These are phyloP conservation scores for Branchellion lobata DNA, from an alignment of 2,888 invertebrate genomes.

Conservation along the genomic window DNA sequence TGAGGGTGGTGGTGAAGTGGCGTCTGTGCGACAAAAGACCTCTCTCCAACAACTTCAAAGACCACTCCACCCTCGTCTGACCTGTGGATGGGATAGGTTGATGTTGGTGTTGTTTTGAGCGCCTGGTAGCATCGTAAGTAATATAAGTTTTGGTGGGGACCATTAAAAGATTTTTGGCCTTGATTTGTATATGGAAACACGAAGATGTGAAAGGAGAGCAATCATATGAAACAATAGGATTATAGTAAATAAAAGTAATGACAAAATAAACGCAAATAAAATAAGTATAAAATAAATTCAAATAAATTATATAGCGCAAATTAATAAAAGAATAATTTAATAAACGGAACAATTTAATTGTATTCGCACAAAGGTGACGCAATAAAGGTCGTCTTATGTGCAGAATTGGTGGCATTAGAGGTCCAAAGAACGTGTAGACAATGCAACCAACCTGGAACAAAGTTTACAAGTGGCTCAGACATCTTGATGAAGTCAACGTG, in stretches of 20 bases:
- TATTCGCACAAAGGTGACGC: neutral
- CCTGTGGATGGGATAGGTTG: neutral
- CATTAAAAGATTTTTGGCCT: too few relatives aligned
- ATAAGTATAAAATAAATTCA: too few relatives aligned
- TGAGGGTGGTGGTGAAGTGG: slow-evolving; percentile 13
- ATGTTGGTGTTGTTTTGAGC: neutral
- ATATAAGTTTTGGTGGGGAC: neutral
- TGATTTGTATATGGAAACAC: too few relatives aligned
- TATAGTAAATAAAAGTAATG: too few relatives aligned
- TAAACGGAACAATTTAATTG: too few relatives aligned
- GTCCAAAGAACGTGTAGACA: neutral
- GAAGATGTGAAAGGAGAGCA: too few relatives aligned
- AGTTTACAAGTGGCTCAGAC: slow-evolving; percentile 34
- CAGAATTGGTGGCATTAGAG: too few relatives aligned
- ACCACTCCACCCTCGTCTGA: slow-evolving; percentile 13
- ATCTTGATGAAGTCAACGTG: slow-evolving; percentile 57
- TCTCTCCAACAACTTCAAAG: neutral
- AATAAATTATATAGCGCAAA: too few relatives aligned
- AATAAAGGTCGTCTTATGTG: too few relatives aligned
- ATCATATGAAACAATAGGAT: too few relatives aligned
- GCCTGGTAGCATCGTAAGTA: neutral
- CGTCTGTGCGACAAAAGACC: neutral
- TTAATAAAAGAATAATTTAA: too few relatives aligned
- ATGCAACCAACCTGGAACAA: slow-evolving; percentile 36
- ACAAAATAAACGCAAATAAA: too few relatives aligned